phyloP scores from a whole-genome alignment of 2,113 vertebrate genomes.

The Athene noctua region DNA sequence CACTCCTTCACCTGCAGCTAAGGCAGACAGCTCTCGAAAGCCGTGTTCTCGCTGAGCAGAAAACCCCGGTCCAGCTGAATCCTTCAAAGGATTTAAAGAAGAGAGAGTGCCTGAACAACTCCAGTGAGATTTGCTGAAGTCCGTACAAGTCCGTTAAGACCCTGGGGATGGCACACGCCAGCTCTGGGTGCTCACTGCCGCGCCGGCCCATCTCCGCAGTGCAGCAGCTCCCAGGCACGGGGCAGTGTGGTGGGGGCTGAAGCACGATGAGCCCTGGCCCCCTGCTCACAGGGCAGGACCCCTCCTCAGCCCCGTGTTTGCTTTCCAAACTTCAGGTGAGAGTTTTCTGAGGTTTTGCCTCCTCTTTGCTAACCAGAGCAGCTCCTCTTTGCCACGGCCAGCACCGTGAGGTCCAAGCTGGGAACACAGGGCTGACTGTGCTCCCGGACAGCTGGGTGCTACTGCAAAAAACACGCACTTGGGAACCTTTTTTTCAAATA shows the following conservation, averaged over 20 bases:
- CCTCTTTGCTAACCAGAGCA: rapidly evolving
- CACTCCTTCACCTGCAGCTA: background rate
- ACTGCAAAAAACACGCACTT: background rate
- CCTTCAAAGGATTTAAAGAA: background rate
- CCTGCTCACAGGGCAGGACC: background rate
- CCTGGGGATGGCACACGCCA: background rate
- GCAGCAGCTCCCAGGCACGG: background rate
- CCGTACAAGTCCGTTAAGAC: rapidly evolving
- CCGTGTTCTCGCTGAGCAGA: background rate
- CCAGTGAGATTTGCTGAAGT: background rate
- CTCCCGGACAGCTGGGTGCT: background rate
- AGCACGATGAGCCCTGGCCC: rapidly evolving
- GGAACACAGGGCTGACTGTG: rapidly evolving
- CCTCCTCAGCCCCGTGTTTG: background rate
- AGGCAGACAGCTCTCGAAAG: background rate
- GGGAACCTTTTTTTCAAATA: background rate
- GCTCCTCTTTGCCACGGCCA: rapidly evolving
- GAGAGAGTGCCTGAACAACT: background rate
- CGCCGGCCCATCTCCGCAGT: background rate
- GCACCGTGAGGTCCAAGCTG: background rate
- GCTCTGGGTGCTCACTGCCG: background rate
- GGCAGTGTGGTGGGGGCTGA: no score
- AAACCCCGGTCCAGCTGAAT: background rate
- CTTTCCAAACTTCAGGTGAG: background rate
- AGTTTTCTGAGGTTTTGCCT: background rate